Evolutionary conservation across 2,113 vertebrate genomes (phyloP).

Genomic region (Nothoprocta perdicaria): DNA sequence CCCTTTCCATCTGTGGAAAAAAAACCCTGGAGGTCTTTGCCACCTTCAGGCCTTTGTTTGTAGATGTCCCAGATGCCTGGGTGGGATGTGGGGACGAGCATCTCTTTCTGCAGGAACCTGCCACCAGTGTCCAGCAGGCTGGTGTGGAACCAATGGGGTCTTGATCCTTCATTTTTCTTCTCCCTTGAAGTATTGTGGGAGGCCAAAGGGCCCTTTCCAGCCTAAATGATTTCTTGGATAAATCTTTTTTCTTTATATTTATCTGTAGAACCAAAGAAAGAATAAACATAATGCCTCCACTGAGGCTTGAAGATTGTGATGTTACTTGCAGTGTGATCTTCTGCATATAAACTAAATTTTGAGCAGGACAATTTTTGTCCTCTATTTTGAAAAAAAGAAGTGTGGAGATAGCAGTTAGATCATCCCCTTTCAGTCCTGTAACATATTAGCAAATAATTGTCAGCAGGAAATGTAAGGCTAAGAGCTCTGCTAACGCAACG

Average conservation of each 20-base stretch:
- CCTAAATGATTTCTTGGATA: not conserved
- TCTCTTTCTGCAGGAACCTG: not conserved
- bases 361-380: not conserved
- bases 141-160: fast-evolving
- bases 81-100: not conserved
- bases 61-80: not conserved
- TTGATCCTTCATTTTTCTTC: not conserved
- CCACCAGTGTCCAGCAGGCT: fast-evolving
- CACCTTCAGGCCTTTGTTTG: not conserved
- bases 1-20: too few relatives aligned
- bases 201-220: not conserved
- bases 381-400: not conserved
- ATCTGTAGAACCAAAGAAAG: not conserved
- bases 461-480: not conserved
- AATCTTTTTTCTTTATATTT: not conserved
- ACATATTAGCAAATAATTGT: not conserved
- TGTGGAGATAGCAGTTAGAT: not conserved
- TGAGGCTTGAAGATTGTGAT: not conserved
- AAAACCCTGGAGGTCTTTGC: not conserved
- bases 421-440: not conserved
- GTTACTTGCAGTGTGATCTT: not conserved
- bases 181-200: not conserved
- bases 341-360: not conserved
- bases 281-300: not conserved
- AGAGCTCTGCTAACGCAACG: not conserved